Conservation (phyloP, 2,113 vertebrate species). For the Lampris megalopsis region DNA sequence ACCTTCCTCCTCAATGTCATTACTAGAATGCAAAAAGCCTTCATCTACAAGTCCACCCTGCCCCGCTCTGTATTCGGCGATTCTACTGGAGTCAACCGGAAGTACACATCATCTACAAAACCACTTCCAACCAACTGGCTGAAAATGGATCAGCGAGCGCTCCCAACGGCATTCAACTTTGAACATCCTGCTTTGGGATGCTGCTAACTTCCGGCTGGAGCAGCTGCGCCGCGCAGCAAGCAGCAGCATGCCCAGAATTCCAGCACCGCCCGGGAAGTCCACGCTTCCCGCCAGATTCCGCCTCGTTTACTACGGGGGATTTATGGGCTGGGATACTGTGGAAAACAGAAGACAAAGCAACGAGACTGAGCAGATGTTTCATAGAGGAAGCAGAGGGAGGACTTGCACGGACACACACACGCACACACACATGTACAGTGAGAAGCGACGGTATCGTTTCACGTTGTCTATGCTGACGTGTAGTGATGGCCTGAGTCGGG, state of each 20-base stretch:
- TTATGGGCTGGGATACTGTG: constrained; percentile 16
- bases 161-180: constrained; percentile 47
- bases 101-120: constrained; percentile 1
- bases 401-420: not conserved
- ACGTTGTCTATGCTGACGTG: constrained; percentile 56
- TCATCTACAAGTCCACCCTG: not conserved
- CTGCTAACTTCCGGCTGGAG: not conserved
- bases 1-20: not conserved
- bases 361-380: constrained; percentile 14
- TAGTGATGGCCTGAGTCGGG: constrained; percentile 51
- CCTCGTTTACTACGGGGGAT: constrained; percentile 30
- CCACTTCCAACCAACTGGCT: constrained; percentile 7
- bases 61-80: not conserved
- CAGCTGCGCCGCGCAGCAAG: not conserved
- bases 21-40: not conserved
- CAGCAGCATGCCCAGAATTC: not conserved
- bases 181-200: constrained; percentile 29
- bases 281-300: constrained; percentile 1
- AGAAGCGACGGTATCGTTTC: constrained; percentile 29
- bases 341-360: not conserved
- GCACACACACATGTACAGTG: not conserved
- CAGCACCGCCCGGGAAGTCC: not conserved
- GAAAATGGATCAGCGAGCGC: constrained; percentile 6
- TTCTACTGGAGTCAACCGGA: not conserved
- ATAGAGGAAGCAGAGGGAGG: constrained; percentile 1